Percentiles rank a stretch among this genome's conserved stretches.
phyloP scores from a whole-genome alignment of 1,140 invertebrate species.

The Drosophila nigrodunni region DNA sequence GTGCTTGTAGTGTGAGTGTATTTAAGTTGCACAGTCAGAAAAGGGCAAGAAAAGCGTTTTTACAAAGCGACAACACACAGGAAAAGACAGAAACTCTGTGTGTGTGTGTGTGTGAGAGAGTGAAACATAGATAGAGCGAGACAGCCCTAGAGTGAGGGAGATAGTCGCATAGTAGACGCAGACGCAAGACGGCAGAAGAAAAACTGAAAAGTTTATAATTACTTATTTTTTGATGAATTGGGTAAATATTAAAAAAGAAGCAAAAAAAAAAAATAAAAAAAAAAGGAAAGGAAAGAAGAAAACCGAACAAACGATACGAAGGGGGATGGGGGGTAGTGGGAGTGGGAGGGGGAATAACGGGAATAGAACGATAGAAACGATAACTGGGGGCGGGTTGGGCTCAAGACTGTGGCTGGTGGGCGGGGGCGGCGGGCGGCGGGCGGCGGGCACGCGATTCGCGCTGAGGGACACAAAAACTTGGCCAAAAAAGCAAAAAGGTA shows the following conservation, averaged over 20 bases:
- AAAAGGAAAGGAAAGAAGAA: constrained; percentile 14
- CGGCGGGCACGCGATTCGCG: neutral
- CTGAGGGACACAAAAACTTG: neutral
- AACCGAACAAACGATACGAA: constrained; percentile 9
- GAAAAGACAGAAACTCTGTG: constrained; percentile 11
- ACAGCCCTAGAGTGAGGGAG: neutral
- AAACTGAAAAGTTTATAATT: constrained; percentile 84
- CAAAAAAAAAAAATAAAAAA: constrained; percentile 37
- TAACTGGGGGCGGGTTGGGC: constrained; percentile 28
- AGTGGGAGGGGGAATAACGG: constrained; percentile 14
- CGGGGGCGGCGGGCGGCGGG: neutral
- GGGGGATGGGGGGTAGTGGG: neutral
- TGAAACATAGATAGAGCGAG: neutral
- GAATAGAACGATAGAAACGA: constrained; percentile 44
- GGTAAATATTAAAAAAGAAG: constrained; percentile 81
- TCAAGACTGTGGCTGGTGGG: neutral
- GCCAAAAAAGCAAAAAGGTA: constrained; percentile 77
- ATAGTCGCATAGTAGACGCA: constrained; percentile 53
- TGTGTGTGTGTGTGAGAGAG: constrained; percentile 4
- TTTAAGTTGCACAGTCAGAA: constrained; percentile 59
- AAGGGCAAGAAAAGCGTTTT: constrained; percentile 79
- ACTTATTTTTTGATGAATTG: constrained; percentile 84
- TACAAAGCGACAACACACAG: constrained; percentile 64
- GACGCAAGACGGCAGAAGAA: constrained; percentile 74
- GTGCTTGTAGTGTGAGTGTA: constrained; percentile 43